These are phyloP conservation scores for Micronycteris hirsuta DNA, from an alignment of 2,113 vertebrate genomes.

Conservation along the genomic window DNA sequence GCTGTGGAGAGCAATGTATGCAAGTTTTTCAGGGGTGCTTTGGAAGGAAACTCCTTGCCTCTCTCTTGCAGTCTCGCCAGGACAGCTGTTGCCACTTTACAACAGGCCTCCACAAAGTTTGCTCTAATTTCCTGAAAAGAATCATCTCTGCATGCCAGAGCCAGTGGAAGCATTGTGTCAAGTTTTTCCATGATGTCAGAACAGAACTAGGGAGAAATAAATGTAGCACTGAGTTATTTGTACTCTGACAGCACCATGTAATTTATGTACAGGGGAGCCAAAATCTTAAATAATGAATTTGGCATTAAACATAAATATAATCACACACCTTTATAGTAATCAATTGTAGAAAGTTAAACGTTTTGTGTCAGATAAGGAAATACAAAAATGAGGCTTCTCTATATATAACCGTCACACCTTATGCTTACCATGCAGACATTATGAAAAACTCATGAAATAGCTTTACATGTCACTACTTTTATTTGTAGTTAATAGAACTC, in stretches of 20 bases:
- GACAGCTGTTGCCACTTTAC: constrained; percentile 85
- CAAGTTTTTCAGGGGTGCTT: constrained; percentile 85
- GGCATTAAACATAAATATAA: constrained; percentile 64
- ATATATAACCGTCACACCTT: constrained; percentile 3
- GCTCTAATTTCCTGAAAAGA: constrained; percentile 89
- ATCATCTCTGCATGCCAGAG: constrained; percentile 88
- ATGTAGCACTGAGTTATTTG: constrained; percentile 72
- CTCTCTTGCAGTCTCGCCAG: constrained; percentile 87
- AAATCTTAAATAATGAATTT: constrained; percentile 71
- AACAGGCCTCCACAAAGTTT: constrained; percentile 90
- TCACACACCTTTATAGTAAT: constrained; percentile 58
- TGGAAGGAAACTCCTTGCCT: constrained; percentile 84
- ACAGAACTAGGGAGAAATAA: constrained; percentile 89
- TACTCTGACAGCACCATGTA: constrained; percentile 67
- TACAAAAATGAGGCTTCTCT: constrained; percentile 45
- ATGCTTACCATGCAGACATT: constrained; percentile 33
- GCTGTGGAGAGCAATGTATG: constrained; percentile 86
- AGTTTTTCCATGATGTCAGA: constrained; percentile 89
- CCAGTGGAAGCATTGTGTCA: constrained; percentile 91
- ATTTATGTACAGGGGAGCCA: constrained; percentile 64
- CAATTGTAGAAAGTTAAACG: constrained; percentile 48
- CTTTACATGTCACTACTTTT: constrained; percentile 1
- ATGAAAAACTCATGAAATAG: constrained; percentile 22
- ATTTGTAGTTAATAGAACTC: neutral
- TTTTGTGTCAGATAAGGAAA: constrained; percentile 58